Base-by-base conservation (phyloP, 2,888 invertebrate species). In the Diogma glabrata region DNA sequence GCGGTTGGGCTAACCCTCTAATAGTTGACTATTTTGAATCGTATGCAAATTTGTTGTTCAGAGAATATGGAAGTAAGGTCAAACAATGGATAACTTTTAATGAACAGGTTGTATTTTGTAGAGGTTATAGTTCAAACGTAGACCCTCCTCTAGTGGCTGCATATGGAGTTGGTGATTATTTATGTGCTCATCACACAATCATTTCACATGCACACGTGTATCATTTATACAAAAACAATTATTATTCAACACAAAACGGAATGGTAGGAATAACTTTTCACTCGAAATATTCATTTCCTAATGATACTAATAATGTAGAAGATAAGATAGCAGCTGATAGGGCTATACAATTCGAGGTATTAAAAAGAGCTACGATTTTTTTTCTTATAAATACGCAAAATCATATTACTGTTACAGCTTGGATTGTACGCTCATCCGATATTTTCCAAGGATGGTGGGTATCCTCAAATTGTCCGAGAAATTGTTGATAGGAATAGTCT, bases 51-150 rank as follows among this genome's bases (percentile, higher is more conserved):
- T 62, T 73, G 36, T 65, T 67, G 0, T 77, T 64, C 56, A 58
- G 64, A 28, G 60, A 61, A 19, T 75, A 72, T 54, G 75, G 75
- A 4, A 73, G 74, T 53, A 67, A 73, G 52, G 75, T 63, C 0
- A 73, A 76, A 57, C 72, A 72, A 7, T 79, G 77, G 75, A 72
- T 77, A 10, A 79, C 79, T 0, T 72, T 78, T 52, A 79, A 80
- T 57, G 79, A 79, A 57, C 77, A 77, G 0, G 64, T 62, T 53
- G 65, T 69, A 53, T 65, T 67, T 36, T 72, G 71, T 49, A 61
- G 58, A 2, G 75, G 74, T 0, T 79, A 81, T 59, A 76, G 76
- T 1, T 50, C 45, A 2, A 57, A 51, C 0, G 58, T 61, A 0
- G 63, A 62, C 53, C 67, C 38, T 10, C 38, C 38, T 4, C 4